A percentile compares a stretch with the other conserved stretches of the same genome.
Conservation (phyloP, 2,797 vertebrate genomes). For the Rhinophrynus dorsalis region DNA sequence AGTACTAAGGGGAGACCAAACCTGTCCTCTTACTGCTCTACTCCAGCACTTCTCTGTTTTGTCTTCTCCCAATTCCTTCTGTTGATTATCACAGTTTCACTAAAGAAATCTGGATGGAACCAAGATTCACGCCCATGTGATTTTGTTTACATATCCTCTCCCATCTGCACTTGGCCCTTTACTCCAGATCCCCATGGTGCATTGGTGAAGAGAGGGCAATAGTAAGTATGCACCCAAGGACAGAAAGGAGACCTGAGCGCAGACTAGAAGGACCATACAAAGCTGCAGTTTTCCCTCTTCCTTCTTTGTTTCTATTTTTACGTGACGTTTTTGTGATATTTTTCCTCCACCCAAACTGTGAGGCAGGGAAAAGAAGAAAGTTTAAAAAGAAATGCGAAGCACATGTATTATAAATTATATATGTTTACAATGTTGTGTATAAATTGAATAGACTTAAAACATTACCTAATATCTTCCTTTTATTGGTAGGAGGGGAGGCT, state of each 20-base stretch:
- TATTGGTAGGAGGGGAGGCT: conserved; percentile 52
- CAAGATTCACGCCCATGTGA: background rate
- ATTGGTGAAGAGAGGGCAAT: conserved; percentile 12
- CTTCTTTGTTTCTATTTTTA: conserved; percentile 21
- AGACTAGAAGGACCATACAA: background rate
- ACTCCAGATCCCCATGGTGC: conserved; percentile 12
- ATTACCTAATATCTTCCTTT: conserved; percentile 76
- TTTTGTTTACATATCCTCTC: conserved; percentile 10
- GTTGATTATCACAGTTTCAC: conserved; percentile 18
- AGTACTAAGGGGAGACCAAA: conserved; percentile 9
- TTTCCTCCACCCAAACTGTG: conserved; percentile 64
- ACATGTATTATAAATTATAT: conserved; percentile 99
- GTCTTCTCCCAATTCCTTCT: conserved; percentile 35
- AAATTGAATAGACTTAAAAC: conserved; percentile 90
- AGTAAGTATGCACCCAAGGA: background rate
- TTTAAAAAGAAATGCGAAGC: conserved; percentile 85
- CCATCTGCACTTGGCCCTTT: conserved; percentile 9
- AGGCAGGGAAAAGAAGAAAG: conserved; percentile 72
- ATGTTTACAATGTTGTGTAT: conserved; percentile 99
- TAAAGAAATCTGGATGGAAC: background rate
- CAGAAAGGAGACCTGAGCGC: background rate
- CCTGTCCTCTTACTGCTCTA: background rate
- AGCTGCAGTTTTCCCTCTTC: background rate
- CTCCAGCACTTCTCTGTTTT: conserved; percentile 3
- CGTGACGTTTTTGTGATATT: conserved; percentile 60